Evolutionary conservation across 2,797 vertebrate genomes (phyloP).

Genomic region (Oreochromis grahami): DNA sequence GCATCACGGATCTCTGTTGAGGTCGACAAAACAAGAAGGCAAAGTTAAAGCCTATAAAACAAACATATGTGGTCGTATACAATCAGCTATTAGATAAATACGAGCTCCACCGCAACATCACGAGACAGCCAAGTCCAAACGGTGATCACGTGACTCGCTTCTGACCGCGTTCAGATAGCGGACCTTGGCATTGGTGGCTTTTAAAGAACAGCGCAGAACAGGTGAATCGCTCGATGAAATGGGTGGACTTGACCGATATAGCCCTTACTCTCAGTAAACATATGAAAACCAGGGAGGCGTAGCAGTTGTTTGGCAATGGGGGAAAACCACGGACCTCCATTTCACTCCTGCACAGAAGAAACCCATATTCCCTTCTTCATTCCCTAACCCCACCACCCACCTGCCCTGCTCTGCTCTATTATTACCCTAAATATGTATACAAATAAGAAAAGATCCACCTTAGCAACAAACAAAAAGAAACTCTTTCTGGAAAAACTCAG

Average conservation of each 20-base stretch:
- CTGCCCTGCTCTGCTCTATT: background rate
- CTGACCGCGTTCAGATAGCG: background rate
- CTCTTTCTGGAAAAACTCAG: background rate
- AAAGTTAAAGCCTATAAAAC: constrained; percentile 33
- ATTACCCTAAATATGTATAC: constrained; percentile 16
- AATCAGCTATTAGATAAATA: constrained; percentile 46
- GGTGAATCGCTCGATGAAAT: background rate
- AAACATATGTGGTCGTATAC: constrained; percentile 43
- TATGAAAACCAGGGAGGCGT: constrained; percentile 43
- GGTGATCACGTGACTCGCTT: background rate
- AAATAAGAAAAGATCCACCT: constrained; percentile 30
- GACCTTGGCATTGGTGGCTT: constrained; percentile 39
- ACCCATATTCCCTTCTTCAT: background rate
- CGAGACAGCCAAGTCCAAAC: background rate
- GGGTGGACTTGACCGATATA: constrained; percentile 47
- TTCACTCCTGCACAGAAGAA: constrained; percentile 25
- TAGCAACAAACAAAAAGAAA: background rate
- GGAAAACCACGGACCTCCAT: constrained; percentile 23
- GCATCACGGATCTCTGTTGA: constrained; percentile 47
- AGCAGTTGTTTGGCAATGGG: constrained; percentile 40
- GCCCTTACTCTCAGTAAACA: constrained; percentile 74
- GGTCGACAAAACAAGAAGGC: constrained; percentile 27
- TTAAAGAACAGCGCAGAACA: background rate
- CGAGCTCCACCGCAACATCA: constrained; percentile 15
- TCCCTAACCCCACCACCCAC: background rate